Conservation (phyloP, 2,113 vertebrate species). For the Protobothrops flavoviridis region DNA sequence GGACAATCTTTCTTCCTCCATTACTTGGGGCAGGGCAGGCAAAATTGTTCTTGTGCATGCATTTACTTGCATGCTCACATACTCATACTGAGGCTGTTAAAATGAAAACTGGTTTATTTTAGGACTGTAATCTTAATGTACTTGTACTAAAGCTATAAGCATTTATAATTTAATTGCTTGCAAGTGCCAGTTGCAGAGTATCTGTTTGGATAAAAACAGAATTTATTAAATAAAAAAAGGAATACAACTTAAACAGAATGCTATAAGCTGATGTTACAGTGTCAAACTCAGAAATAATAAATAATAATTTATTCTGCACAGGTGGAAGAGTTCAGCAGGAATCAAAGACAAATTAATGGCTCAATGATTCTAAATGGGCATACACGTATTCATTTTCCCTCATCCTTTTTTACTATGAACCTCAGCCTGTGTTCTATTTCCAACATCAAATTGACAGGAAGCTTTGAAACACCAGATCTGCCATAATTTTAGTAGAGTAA, state of each 20-base stretch:
- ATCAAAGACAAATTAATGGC: background rate
- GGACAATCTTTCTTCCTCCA: background rate
- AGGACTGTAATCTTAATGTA: background rate
- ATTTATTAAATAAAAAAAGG: background rate
- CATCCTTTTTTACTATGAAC: background rate
- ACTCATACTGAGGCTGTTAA: background rate
- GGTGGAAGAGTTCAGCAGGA: background rate
- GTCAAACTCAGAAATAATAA: background rate
- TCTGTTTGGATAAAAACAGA: constrained; percentile 6
- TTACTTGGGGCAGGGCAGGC: background rate
- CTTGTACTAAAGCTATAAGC: background rate
- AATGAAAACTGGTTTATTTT: background rate
- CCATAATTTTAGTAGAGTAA: background rate
- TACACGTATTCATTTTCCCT: background rate
- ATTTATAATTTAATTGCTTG: background rate
- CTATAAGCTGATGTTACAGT: background rate
- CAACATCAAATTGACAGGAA: background rate
- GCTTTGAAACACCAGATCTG: background rate
- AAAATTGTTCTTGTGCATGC: background rate
- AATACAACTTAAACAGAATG: background rate
- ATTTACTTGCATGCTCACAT: background rate
- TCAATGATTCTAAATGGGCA: background rate
- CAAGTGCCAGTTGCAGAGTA: background rate
- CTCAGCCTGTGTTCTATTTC: background rate
- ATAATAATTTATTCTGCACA: background rate